Conservation (phyloP, 1,140 invertebrate genomes). For the Saccostrea echinata region DNA sequence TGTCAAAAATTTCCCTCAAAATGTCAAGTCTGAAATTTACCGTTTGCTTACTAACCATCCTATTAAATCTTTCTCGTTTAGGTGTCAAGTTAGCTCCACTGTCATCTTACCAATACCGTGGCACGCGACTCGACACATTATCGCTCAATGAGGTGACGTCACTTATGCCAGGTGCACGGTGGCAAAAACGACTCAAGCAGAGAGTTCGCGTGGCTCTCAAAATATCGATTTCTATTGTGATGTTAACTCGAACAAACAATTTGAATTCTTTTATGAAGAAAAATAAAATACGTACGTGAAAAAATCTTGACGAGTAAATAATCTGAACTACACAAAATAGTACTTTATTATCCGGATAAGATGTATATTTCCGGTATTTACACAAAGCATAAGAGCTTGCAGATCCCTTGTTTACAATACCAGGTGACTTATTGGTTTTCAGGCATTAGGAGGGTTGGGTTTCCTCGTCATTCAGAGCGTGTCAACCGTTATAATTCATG, state of each 20-base stretch:
- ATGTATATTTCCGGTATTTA: slow-evolving; percentile 2
- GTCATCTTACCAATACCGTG: slow-evolving; percentile 11
- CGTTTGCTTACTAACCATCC: slow-evolving; percentile 9
- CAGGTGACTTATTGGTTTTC: slow-evolving; percentile 23
- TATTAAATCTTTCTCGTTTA: slow-evolving; percentile 27
- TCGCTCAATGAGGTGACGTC: slow-evolving; percentile 35
- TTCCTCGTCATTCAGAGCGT: slow-evolving; percentile 25
- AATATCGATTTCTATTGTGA: background rate
- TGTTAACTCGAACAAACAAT: background rate
- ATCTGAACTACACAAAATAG: background rate
- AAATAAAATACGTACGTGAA: background rate
- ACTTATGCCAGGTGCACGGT: slow-evolving; percentile 20
- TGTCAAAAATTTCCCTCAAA: background rate
- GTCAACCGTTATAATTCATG: slow-evolving; percentile 34
- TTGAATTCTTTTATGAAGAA: background rate
- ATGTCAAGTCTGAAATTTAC: slow-evolving; percentile 13
- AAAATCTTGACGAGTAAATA: background rate
- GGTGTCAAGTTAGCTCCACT: background rate
- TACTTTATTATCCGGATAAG: background rate
- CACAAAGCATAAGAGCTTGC: background rate
- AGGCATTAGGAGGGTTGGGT: background rate
- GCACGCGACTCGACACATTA: slow-evolving; percentile 37
- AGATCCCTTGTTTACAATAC: background rate
- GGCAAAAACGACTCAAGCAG: background rate
- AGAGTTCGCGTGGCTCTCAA: background rate